Conservation (phyloP, 2,113 vertebrate species). For the Tupaia chinensis region DNA sequence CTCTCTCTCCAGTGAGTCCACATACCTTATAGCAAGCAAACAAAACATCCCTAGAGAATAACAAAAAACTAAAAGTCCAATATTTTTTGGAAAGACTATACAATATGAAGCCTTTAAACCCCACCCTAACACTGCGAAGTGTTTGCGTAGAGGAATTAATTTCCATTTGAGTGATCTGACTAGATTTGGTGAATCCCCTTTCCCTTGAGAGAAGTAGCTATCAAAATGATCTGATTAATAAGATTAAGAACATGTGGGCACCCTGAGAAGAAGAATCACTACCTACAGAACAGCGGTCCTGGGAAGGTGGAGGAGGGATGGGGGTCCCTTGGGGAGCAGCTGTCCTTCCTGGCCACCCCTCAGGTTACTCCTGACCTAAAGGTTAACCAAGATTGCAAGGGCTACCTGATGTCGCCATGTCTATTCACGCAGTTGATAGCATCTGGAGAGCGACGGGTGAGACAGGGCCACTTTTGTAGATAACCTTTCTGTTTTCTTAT, state of each 20-base stretch:
- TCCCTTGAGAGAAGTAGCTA: not conserved
- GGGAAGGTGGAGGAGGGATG: not conserved
- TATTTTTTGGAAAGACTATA: not conserved
- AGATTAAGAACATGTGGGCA: not conserved
- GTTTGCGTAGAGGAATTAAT: not conserved
- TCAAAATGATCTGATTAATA: conserved; percentile 20
- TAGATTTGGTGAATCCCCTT: not conserved
- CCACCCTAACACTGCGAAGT: not conserved
- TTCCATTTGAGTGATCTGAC: not conserved
- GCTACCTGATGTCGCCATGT: not conserved
- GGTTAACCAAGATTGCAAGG: not conserved
- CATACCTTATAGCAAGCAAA: no score
- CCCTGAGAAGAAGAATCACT: not conserved
- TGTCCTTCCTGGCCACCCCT: not conserved
- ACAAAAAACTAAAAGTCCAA: not conserved
- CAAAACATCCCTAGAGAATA: not conserved
- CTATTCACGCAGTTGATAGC: not conserved
- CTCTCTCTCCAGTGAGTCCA: no score
- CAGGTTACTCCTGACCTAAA: not conserved
- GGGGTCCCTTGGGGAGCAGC: not conserved
- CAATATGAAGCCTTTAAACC: not conserved
- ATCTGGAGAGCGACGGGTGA: not conserved
- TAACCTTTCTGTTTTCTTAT: not conserved
- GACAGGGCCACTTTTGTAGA: not conserved
- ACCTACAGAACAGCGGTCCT: not conserved